A percentile compares a stretch with the other conserved stretches of the same genome.
Conservation (phyloP, 2,888 invertebrate species). For the Liodrosophila aerea region DNA sequence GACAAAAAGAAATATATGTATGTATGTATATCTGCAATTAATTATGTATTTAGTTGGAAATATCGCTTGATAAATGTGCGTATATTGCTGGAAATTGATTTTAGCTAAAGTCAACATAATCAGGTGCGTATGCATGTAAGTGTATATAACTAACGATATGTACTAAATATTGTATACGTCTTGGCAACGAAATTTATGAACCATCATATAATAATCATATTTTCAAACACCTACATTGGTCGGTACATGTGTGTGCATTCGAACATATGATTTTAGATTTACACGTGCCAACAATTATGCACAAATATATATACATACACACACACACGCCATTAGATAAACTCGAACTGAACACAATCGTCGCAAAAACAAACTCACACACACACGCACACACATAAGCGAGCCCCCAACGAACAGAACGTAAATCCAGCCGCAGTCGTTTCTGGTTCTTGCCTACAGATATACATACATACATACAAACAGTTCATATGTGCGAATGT, state of each 20-base stretch:
- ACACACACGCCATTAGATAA: slow-evolving; percentile 5
- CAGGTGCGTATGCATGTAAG: neutral
- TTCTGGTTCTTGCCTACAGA: slow-evolving; percentile 47
- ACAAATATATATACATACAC: slow-evolving; percentile 5
- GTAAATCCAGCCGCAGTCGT: slow-evolving; percentile 42
- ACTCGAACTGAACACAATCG: slow-evolving; percentile 15
- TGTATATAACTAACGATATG: neutral
- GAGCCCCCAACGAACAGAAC: slow-evolving; percentile 61
- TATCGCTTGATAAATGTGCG: no score
- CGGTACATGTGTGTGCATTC: neutral
- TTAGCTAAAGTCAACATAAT: no score
- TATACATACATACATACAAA: slow-evolving; percentile 3
- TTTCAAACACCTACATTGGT: neutral
- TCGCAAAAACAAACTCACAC: slow-evolving; percentile 37
- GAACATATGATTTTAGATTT: slow-evolving; percentile 20
- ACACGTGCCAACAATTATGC: slow-evolving; percentile 29
- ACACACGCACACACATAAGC: slow-evolving; percentile 25
- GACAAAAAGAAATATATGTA: no score
- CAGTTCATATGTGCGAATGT: slow-evolving; percentile 4
- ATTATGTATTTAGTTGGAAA: no score
- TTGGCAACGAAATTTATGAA: no score
- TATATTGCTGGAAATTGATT: no score
- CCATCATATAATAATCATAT: neutral
- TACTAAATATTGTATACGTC: no score
- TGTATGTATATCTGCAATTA: no score